These are phyloP conservation scores for Sinocyclocheilus anophthalmus DNA, from an alignment of 2,113 vertebrate genomes.

Conservation along the genomic window DNA sequence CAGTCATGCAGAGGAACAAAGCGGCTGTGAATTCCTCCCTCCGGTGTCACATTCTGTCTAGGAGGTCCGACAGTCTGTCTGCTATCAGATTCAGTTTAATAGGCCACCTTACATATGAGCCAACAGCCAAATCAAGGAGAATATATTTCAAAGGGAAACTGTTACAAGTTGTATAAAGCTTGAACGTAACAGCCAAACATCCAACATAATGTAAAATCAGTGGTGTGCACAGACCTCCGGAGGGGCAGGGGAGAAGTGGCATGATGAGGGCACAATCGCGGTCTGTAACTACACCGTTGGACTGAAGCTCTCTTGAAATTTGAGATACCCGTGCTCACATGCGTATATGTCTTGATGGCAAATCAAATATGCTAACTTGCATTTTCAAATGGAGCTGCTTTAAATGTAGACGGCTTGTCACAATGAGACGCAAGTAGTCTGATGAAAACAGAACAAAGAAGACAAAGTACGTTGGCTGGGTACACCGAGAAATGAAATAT, in stretches of 20 bases:
- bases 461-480: conserved; percentile 97
- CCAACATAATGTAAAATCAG: not conserved
- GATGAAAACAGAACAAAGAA: conserved; percentile 99
- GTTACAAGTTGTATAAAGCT: conserved; percentile 15
- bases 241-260: too few species aligned
- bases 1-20: conserved; percentile 37
- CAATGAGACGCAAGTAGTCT: conserved; percentile 96
- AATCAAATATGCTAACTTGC: conserved; percentile 98
- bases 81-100: conserved; percentile 18
- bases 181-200: not conserved
- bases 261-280: too few species aligned
- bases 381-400: conserved; percentile 96
- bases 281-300: not conserved
- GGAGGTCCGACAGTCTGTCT: conserved; percentile 20
- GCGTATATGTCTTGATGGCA: conserved; percentile 86
- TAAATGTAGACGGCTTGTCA: conserved; percentile 96
- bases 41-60: conserved; percentile 24
- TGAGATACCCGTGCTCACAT: conserved; percentile 48
- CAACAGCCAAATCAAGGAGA: conserved; percentile 24
- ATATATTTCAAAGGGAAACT: conserved; percentile 12
- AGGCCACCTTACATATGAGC: conserved; percentile 16
- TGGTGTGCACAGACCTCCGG: too few species aligned
- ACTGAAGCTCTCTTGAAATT: conserved; percentile 42
- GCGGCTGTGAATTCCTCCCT: conserved; percentile 25
- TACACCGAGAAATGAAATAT: conserved; percentile 99